Evolutionary conservation across 2,113 vertebrate species (phyloP).

Genomic region (Pardalotus punctatus): DNA sequence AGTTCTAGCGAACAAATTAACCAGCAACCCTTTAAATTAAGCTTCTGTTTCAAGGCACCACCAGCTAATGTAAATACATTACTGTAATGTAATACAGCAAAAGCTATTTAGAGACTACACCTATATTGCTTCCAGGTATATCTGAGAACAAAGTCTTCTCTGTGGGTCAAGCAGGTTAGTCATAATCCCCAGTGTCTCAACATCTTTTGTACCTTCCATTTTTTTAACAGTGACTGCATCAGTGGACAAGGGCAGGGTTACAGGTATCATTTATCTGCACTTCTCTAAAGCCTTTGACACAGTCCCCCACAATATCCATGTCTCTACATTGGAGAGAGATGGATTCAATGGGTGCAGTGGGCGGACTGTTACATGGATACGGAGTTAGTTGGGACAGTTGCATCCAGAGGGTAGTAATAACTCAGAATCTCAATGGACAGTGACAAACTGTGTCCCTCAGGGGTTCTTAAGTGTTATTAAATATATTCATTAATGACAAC

Average conservation of each 20-base stretch:
- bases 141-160: not conserved
- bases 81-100: not conserved
- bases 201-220: not conserved
- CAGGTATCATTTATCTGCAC: not conserved
- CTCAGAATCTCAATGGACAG: not conserved
- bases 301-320: not conserved
- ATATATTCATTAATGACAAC: not conserved
- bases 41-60: not conserved
- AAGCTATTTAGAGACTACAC: not conserved
- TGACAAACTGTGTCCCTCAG: not conserved
- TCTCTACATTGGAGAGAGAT: not conserved
- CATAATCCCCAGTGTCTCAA: not conserved
- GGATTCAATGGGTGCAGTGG: not conserved
- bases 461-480: not conserved
- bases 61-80: not conserved
- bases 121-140: not conserved
- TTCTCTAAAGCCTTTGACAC: not conserved
- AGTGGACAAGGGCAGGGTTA: not conserved
- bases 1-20: not conserved
- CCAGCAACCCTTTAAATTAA: not conserved
- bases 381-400: fast-evolving
- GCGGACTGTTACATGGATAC: not conserved
- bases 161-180: not conserved
- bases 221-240: not conserved
- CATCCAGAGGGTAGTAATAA: not conserved